Percentiles rank a stretch among this genome's conserved stretches.
These are phyloP conservation scores for Eumerus sabulonum DNA, from an alignment of 2,888 invertebrate genomes.

Conservation along the genomic window DNA sequence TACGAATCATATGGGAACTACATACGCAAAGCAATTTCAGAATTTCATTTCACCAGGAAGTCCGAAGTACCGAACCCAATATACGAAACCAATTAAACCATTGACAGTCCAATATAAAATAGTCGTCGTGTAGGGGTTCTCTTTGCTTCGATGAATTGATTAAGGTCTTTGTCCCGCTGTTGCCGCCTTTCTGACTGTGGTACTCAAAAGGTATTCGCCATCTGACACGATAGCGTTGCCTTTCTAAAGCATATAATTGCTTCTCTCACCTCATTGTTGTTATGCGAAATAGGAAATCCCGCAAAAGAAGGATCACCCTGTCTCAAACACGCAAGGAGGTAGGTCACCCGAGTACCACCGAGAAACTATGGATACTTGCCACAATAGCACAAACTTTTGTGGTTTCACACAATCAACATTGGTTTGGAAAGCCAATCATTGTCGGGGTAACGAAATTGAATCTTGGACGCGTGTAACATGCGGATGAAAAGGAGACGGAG, in stretches of 20 bases:
- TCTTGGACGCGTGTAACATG: constrained; percentile 31
- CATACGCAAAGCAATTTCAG: too few species aligned
- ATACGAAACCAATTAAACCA: constrained; percentile 67
- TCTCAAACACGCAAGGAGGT: constrained; percentile 38
- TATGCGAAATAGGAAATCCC: constrained; percentile 50
- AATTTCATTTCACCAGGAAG: too few species aligned
- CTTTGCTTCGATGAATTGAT: constrained; percentile 47
- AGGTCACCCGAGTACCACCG: neutral
- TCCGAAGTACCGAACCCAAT: constrained; percentile 47
- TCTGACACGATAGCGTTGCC: constrained; percentile 46
- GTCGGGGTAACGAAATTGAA: constrained; percentile 59
- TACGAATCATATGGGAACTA: too few species aligned
- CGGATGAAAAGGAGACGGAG: neutral
- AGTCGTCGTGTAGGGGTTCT: constrained; percentile 48
- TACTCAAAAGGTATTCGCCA: neutral
- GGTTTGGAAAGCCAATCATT: constrained; percentile 60
- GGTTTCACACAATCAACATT: constrained; percentile 68
- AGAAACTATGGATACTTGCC: constrained; percentile 54
- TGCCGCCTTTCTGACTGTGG: too few species aligned
- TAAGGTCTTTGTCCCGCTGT: constrained; percentile 37
- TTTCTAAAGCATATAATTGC: constrained; percentile 66
- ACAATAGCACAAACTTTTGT: constrained; percentile 61
- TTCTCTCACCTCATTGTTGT: constrained; percentile 66
- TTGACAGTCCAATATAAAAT: constrained; percentile 68
- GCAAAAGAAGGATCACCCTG: constrained; percentile 52